Evolutionary conservation across 2,113 vertebrate genomes (phyloP).

Genomic region (Mobula birostris): DNA sequence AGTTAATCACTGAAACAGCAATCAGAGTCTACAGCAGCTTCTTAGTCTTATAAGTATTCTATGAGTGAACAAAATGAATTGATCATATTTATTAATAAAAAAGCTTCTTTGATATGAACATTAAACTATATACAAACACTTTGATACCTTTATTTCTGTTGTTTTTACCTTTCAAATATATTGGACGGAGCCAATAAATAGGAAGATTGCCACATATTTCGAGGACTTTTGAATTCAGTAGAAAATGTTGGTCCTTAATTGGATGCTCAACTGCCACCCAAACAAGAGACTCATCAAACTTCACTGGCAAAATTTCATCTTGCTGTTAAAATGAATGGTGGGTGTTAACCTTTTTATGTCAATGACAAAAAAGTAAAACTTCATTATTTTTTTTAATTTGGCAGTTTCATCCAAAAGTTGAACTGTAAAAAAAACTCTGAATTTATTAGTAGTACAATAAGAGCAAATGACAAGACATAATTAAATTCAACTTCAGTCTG

Average conservation of each 20-base stretch:
- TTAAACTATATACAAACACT: background rate
- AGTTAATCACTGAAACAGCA: constrained; percentile 22
- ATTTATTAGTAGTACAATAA: constrained; percentile 35
- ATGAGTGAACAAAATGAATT: background rate
- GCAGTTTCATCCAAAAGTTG: constrained; percentile 31
- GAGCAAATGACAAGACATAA: constrained; percentile 35
- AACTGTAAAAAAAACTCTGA: constrained; percentile 25
- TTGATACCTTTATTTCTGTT: background rate
- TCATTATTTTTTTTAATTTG: constrained; percentile 30
- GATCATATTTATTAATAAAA: constrained; percentile 10
- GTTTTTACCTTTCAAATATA: constrained; percentile 56
- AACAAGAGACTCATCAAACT: constrained; percentile 63
- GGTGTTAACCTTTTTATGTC: constrained; percentile 29
- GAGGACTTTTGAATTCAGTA: constrained; percentile 63
- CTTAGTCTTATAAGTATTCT: background rate
- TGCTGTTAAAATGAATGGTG: constrained; percentile 48
- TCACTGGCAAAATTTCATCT: constrained; percentile 60
- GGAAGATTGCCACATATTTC: constrained; percentile 64
- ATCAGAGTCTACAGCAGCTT: background rate
- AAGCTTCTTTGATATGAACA: background rate
- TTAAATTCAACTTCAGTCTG: constrained; percentile 37
- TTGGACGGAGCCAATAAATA: constrained; percentile 66
- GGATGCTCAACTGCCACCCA: constrained; percentile 66
- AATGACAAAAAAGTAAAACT: constrained; percentile 15
- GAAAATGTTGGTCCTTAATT: constrained; percentile 66